These are phyloP conservation scores for Sciurus niger DNA, from an alignment of 2,113 vertebrate genomes.

Conservation along the genomic window DNA sequence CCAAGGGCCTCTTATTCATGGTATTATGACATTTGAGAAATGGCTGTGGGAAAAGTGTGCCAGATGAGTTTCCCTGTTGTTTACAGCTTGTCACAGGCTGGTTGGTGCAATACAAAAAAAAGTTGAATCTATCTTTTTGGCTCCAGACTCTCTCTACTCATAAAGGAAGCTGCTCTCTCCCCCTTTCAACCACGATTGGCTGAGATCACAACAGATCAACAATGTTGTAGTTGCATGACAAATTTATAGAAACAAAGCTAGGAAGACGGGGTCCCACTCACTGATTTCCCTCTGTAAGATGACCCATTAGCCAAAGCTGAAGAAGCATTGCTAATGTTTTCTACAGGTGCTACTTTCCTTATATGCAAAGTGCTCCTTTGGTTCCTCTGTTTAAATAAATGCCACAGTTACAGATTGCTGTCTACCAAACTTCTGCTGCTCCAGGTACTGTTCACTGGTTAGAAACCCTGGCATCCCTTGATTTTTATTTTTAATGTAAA, in stretches of 20 bases:
- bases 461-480: neutral
- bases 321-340: neutral
- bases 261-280: neutral
- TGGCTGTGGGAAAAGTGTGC: conserved; percentile 30
- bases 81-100: conserved; percentile 34
- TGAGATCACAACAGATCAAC: neutral
- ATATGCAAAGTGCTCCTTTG: neutral
- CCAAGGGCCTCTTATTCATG: neutral
- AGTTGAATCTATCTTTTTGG: neutral
- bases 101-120: neutral
- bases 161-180: neutral
- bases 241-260: conserved; percentile 13
- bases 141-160: neutral
- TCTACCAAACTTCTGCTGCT: neutral
- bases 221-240: neutral
- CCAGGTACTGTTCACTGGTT: neutral
- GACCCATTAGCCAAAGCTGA: neutral
- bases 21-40: conserved; percentile 65
- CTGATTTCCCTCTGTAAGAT: neutral
- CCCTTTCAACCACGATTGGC: neutral
- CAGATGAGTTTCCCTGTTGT: conserved; percentile 56
- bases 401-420: neutral
- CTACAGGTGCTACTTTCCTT: neutral
- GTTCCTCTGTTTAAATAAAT: neutral
- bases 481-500: neutral